These are phyloP conservation scores for Augochlorella aurata DNA, from an alignment of 2,888 invertebrate genomes.

Conservation along the genomic window DNA sequence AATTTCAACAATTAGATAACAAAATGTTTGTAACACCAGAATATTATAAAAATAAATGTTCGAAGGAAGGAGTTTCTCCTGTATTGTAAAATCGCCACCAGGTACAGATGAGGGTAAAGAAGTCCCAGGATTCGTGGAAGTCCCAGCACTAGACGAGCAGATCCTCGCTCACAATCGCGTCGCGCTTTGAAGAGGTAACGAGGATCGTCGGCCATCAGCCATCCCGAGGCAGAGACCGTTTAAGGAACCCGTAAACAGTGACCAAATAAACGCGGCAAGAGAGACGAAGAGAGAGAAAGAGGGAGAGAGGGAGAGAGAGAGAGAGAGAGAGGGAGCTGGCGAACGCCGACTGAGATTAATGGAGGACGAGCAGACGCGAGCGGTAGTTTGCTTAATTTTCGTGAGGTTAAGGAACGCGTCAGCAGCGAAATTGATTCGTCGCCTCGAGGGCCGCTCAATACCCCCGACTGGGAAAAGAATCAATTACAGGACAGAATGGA, in stretches of 20 bases:
- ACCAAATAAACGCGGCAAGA: slow-evolving; percentile 41
- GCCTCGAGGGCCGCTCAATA: background rate
- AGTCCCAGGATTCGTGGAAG: background rate
- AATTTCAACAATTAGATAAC: too few relatives aligned
- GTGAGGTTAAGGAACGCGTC: slow-evolving; percentile 31
- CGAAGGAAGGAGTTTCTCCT: background rate
- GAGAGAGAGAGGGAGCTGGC: background rate
- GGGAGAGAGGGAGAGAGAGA: too few relatives aligned
- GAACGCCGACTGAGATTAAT: slow-evolving; percentile 27
- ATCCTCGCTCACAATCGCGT: slow-evolving; percentile 5
- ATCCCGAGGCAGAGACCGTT: slow-evolving; percentile 11
- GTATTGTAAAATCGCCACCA: background rate
- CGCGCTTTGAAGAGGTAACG: slow-evolving; percentile 16
- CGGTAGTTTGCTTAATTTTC: slow-evolving; percentile 59
- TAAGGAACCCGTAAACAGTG: slow-evolving; percentile 33
- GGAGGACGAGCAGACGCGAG: background rate
- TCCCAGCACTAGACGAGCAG: too few relatives aligned
- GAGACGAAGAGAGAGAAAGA: too few relatives aligned
- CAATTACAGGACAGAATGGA: slow-evolving; percentile 18
- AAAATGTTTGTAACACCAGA: background rate
- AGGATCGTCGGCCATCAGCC: slow-evolving; percentile 18
- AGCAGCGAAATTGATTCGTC: slow-evolving; percentile 25
- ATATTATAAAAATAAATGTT: background rate
- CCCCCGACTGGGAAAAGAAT: slow-evolving; percentile 3
- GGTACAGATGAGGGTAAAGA: background rate